Conservation (phyloP, 2,113 vertebrate species). For the Rostratula benghalensis region DNA sequence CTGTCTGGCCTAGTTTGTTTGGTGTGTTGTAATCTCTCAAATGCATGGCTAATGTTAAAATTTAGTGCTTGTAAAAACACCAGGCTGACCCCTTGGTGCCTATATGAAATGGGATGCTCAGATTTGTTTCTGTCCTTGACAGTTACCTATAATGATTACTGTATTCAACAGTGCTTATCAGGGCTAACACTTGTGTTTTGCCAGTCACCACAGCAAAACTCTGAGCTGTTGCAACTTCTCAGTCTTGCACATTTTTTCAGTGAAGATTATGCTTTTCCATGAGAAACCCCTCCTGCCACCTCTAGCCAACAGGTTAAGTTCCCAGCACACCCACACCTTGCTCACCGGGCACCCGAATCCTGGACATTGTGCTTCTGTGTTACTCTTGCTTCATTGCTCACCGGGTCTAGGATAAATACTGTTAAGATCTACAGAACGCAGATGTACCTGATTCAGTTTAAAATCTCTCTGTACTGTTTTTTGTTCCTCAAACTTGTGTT, state of each 20-base stretch:
- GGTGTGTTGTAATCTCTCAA: background rate
- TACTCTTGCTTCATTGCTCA: background rate
- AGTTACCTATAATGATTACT: background rate
- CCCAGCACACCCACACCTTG: background rate
- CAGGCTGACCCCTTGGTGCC: background rate
- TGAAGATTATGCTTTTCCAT: background rate
- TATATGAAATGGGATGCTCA: background rate
- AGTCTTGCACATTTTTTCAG: background rate
- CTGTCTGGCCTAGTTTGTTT: background rate
- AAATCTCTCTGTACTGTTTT: constrained; percentile 84
- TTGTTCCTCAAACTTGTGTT: constrained; percentile 74
- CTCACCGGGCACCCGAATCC: background rate
- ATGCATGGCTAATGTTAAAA: background rate
- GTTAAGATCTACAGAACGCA: background rate
- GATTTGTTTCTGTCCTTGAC: background rate
- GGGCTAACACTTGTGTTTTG: background rate
- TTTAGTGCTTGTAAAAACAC: background rate
- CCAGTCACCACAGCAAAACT: background rate
- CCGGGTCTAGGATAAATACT: background rate
- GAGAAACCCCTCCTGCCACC: background rate
- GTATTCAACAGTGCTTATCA: background rate
- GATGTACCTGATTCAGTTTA: constrained; percentile 79
- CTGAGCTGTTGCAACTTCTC: background rate
- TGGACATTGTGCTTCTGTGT: background rate
- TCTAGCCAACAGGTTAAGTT: background rate